Conservation (phyloP, 2,888 invertebrate species). For the Leucania comma region DNA sequence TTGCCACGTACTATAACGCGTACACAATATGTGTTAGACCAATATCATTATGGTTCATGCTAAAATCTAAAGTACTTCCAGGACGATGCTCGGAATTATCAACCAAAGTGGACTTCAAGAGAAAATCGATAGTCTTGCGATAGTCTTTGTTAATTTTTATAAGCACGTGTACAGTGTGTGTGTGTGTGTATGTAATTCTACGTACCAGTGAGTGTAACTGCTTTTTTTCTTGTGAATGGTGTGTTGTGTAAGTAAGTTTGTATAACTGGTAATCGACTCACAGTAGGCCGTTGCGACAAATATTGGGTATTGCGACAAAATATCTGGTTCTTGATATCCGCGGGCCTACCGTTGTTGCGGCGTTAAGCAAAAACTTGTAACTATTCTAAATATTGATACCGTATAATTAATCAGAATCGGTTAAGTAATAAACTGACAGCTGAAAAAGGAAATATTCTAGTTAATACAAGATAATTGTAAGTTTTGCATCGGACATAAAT, state of each 20-base stretch:
- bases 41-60: too few relatives aligned
- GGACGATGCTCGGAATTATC: not conserved
- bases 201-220: not conserved
- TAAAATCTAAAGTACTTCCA: too few relatives aligned
- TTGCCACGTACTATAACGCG: too few relatives aligned
- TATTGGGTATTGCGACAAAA: slow-evolving; percentile 53
- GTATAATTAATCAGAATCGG: not conserved
- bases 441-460: too few relatives aligned
- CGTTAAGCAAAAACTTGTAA: slow-evolving; percentile 1
- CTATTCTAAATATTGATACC: not conserved
- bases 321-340: slow-evolving; percentile 53
- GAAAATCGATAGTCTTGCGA: not conserved
- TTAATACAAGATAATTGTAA: too few relatives aligned
- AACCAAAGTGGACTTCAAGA: too few relatives aligned
- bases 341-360: slow-evolving; percentile 20
- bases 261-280: slow-evolving; percentile 21
- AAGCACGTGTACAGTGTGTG: not conserved
- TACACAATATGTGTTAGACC: too few relatives aligned
- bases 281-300: slow-evolving; percentile 49
- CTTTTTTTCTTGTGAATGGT: slow-evolving; percentile 13
- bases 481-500: too few relatives aligned
- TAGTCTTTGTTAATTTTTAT: not conserved
- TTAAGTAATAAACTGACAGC: not conserved
- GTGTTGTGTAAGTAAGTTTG: slow-evolving; percentile 30
- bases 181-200: not conserved